Percentiles rank a stretch among this genome's conserved stretches.
phyloP scores from a whole-genome alignment of 2,113 vertebrate species.

The Myodes glareolus region DNA sequence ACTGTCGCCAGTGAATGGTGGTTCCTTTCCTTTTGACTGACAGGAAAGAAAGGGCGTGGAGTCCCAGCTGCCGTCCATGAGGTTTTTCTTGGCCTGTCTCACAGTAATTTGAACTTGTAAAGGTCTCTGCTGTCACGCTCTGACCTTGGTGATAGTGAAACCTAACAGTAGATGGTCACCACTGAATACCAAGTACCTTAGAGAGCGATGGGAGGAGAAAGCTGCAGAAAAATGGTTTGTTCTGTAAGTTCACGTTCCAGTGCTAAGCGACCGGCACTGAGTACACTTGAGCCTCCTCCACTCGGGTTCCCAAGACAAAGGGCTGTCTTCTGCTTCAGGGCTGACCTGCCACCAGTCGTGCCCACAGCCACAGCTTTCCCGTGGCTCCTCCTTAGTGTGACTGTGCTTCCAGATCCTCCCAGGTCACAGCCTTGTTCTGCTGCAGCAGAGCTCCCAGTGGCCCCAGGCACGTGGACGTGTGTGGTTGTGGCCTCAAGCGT shows the following conservation, averaged over 20 bases:
- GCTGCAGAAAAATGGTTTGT: constrained; percentile 70
- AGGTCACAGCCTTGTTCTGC: constrained; percentile 70
- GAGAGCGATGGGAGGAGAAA: constrained; percentile 77
- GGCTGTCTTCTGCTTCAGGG: constrained; percentile 84
- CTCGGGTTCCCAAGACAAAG: constrained; percentile 80
- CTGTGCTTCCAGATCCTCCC: constrained; percentile 68
- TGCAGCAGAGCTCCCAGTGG: constrained; percentile 64
- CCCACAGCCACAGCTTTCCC: constrained; percentile 66
- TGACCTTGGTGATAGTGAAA: constrained; percentile 80
- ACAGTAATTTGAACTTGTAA: constrained; percentile 86
- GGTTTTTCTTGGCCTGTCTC: constrained; percentile 82
- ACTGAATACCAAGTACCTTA: constrained; percentile 79
- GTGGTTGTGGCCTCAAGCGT: constrained; percentile 55
- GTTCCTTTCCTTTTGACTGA: constrained; percentile 85
- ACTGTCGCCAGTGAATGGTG: constrained; percentile 87
- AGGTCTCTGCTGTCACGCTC: constrained; percentile 85
- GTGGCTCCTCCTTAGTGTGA: constrained; percentile 68
- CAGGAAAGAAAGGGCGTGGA: constrained; percentile 86
- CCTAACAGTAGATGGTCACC: constrained; percentile 83
- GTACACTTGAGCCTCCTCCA: constrained; percentile 80
- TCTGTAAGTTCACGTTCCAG: constrained; percentile 56
- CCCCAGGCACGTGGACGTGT: constrained; percentile 55
- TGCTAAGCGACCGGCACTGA: constrained; percentile 81
- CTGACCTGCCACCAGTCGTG: constrained; percentile 61
- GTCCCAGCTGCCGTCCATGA: constrained; percentile 82